phyloP scores from a whole-genome alignment of 2,888 invertebrate genomes.

The Stegophylla sp. region DNA sequence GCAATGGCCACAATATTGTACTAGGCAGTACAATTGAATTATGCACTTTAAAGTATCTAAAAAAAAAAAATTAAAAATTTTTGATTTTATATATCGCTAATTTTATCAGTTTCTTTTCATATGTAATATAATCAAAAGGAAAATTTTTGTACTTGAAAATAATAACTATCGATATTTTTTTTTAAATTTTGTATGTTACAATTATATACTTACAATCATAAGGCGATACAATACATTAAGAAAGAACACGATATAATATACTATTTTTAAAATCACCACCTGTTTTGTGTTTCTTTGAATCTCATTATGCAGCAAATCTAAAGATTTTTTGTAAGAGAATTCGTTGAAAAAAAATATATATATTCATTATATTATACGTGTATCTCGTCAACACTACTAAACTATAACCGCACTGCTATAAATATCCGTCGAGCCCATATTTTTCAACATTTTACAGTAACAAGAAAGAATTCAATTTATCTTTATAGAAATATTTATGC shows the following conservation, averaged over 20 bases:
- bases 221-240: not conserved
- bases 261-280: not conserved
- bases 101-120: too few species aligned
- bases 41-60: too few species aligned
- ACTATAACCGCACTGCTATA: not conserved
- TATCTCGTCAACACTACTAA: too few species aligned
- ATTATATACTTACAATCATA: conserved; percentile 11
- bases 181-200: not conserved
- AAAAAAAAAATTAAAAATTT: too few species aligned
- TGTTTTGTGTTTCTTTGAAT: too few species aligned
- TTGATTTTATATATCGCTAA: too few species aligned
- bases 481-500: too few species aligned
- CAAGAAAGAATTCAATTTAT: conserved; percentile 3
- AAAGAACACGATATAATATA: not conserved
- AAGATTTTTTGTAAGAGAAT: not conserved
- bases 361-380: too few species aligned
- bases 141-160: not conserved
- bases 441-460: conserved; percentile 9
- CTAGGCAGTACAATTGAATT: too few species aligned
- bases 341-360: too few species aligned
- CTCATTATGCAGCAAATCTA: not conserved
- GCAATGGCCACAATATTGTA: too few species aligned
- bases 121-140: too few species aligned
- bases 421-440: not conserved
- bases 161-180: not conserved